Evolutionary conservation across 1,140 invertebrate genomes (phyloP), one percentile per base, ranked within the genome.

Genomic region (Patella vulgata): DNA sequence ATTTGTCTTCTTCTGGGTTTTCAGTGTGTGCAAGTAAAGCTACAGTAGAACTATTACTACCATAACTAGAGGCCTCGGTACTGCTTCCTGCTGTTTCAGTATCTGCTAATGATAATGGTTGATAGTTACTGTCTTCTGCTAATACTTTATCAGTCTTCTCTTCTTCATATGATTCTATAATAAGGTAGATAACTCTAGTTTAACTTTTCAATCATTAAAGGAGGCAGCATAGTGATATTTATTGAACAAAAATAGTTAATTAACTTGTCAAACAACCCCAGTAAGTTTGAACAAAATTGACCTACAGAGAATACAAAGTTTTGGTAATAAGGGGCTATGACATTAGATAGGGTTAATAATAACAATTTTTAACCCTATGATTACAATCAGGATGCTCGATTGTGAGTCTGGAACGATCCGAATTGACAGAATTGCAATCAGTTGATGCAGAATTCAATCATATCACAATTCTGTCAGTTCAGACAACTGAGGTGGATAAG

Each of bases 51-150:
- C 69, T 59, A 12, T 63, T 75, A 53, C 78, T 80, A 28, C 72
- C 73, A 62, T 68, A 75, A 61, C 76, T 79, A 4, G 73, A 78
- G 11, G 63, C 75, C 27, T 80, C 78, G 1, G 73, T 70, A 23
- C 71, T 75, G 11, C 60, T 66, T 5, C 66, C 66, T 30, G 72
- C 73, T 21, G 63, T 47, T 3, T 66, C 42, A 30, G 61, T 61
- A 44, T 71, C 68, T 2, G 48, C 40, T 21, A 71, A 17, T 21
- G 52, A 59, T 27, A 66, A 31, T 31, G 52, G 44, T 4, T 58
- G 21, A 56, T 58, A 66, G 1, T 52, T 58, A 28, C 63, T 40
- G 58, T 54, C 25, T 65, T 62, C 48, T 65, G 36, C 11, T 61
- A 62, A 12, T 52, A 48, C 36, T 61, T 66, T 54, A 56, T 68